phyloP scores from a whole-genome alignment of 2,888 invertebrate genomes.

The Hydropsyche betteni region DNA sequence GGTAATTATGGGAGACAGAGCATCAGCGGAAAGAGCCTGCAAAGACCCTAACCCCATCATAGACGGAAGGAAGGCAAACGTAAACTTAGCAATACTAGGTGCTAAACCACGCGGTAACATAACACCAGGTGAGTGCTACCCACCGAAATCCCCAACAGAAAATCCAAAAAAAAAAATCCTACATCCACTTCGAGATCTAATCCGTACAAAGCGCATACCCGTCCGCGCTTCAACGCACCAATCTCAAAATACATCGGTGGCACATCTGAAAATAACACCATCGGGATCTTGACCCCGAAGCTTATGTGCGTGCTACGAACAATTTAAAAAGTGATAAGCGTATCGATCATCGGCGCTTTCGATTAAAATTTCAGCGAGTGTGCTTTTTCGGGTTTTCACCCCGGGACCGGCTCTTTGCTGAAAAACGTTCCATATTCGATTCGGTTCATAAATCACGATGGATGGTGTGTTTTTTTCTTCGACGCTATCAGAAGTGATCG shows the following conservation, averaged over 20 bases:
- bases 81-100: slow-evolving; percentile 96
- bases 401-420: not conserved
- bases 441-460: slow-evolving; percentile 8
- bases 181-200: no score
- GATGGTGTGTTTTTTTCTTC: not conserved
- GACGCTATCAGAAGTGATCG: slow-evolving; percentile 8
- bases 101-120: slow-evolving; percentile 94
- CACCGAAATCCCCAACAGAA: no score
- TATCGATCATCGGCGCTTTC: not conserved
- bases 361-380: not conserved
- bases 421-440: not conserved
- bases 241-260: slow-evolving; percentile 30
- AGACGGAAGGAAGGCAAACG: slow-evolving; percentile 97
- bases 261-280: slow-evolving; percentile 30
- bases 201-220: not conserved
- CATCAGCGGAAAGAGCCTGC: slow-evolving; percentile 94
- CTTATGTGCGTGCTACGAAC: not conserved
- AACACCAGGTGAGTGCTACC: slow-evolving; percentile 73
- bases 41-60: slow-evolving; percentile 99
- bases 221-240: not conserved
- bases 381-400: not conserved
- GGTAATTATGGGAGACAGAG: slow-evolving; percentile 98
- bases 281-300: slow-evolving; percentile 40
- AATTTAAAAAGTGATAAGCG: not conserved
- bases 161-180: no score